phyloP scores from a whole-genome alignment of 2,797 vertebrate species.

The Enteromius treurensis region DNA sequence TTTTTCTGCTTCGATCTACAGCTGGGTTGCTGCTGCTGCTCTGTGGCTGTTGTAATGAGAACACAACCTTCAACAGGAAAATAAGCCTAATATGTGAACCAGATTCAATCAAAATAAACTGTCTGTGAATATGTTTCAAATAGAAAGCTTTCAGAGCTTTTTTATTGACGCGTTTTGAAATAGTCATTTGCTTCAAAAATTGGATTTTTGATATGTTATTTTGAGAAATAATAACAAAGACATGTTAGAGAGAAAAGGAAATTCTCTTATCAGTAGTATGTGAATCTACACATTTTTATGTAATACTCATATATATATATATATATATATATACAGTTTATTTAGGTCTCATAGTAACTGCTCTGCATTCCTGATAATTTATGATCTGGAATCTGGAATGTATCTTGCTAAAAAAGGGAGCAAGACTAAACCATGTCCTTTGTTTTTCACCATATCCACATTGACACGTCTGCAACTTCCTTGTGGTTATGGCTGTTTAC shows the following conservation, averaged over 20 bases:
- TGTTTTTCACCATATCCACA: background rate
- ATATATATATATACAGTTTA: no score
- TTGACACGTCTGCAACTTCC: background rate
- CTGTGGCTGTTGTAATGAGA: slow-evolving; percentile 93
- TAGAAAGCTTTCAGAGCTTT: slow-evolving; percentile 57
- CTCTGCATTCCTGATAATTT: background rate
- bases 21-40: slow-evolving; percentile 87
- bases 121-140: slow-evolving; percentile 93
- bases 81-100: slow-evolving; percentile 90
- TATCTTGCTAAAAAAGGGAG: background rate
- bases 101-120: slow-evolving; percentile 97
- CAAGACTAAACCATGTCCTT: background rate
- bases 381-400: background rate
- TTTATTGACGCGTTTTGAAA: slow-evolving; percentile 45
- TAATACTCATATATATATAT: background rate
- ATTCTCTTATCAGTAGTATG: background rate
- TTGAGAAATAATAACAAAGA: background rate
- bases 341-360: background rate
- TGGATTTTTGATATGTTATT: background rate
- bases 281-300: background rate
- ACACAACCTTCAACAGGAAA: slow-evolving; percentile 77
- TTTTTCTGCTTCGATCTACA: slow-evolving; percentile 87
- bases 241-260: no score
- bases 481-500: background rate
- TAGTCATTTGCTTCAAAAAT: background rate